Evolutionary conservation across 2,113 vertebrate species (phyloP), one percentile per base, ranked within the genome.

Genomic region (Hippocampus comes): DNA sequence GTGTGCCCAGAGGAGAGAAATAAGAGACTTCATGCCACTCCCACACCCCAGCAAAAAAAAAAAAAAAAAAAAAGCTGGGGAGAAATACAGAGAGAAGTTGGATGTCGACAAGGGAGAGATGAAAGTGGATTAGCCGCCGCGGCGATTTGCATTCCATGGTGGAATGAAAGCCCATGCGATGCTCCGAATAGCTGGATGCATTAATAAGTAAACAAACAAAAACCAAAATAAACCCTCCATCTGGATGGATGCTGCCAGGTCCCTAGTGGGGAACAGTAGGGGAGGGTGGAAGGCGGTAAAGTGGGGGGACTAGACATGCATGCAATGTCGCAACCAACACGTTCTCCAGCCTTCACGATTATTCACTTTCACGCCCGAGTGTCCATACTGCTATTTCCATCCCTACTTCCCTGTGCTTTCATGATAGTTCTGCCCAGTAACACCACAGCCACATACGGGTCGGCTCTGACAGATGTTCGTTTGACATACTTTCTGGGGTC

Each of bases 151-250:
- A 90, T 90, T 89, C 85, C 82, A 80, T 42, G 80, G 76, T 86
- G 87, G 86, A 88, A 86, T 82, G 81, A 87, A 89, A 89, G 84
- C 82, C 82, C 86, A 77, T 80, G 89, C 42, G 83, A 85, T 90
- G 87, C 86, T 84, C 88, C 63, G 75, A 87, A 91, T 89, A 92
- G 86, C 87, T 90, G 83, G 86, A 91, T 89, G 79, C 88, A 91
- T 91, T 80, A 90, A 92, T 92, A 91, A 92, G 82, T 91, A 91
- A 91, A 91, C 83, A 90, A 91, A 92, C 85, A 86, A 90, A 91
- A 89, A 90, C 90, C 89, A 90, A 92, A 92, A 91, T 91, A 92
- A 90, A 90, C 85, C 86, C 86, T 92, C 91, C 92, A 91, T 93
- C 92, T 92, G 92, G 90, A 90, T 87, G 84, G 86, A 87, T 89